Evolutionary conservation across 2,888 invertebrate species (phyloP).

Genomic region (Ormyrus nitidulus): DNA sequence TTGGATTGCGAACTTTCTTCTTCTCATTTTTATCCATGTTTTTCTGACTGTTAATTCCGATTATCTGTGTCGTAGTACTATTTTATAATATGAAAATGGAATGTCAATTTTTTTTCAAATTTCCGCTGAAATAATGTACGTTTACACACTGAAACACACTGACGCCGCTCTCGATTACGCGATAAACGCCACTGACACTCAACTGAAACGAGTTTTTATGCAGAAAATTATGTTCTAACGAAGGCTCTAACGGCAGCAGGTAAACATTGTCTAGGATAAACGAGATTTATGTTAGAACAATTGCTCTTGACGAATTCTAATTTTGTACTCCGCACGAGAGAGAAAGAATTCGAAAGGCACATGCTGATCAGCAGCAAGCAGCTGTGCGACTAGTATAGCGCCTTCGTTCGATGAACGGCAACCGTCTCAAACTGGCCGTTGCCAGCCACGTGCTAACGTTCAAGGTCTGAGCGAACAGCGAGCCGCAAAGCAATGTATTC

Average conservation of each 20-base stretch:
- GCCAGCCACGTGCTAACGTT: constrained; percentile 31
- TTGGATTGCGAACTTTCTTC: constrained; percentile 78
- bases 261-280: no score
- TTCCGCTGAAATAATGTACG: no score
- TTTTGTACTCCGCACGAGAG: background rate
- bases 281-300: no score
- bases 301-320: no score
- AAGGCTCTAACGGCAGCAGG: no score
- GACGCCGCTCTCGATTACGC: no score
- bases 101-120: no score
- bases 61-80: background rate
- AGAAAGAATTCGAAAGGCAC: constrained; percentile 11
- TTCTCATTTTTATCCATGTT: constrained; percentile 77
- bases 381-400: constrained; percentile 45
- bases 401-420: constrained; percentile 30
- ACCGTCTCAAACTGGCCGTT: constrained; percentile 38
- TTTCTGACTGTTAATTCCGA: background rate
- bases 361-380: constrained; percentile 41
- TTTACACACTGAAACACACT: no score
- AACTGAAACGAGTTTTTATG: no score
- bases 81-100: background rate
- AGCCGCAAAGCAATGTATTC: constrained; percentile 13
- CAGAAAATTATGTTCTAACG: no score
- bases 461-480: constrained; percentile 46
- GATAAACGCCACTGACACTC: no score